Evolutionary conservation across 2,113 vertebrate species (phyloP), one percentile per base, ranked within the genome.

Genomic region (Channa maculata): DNA sequence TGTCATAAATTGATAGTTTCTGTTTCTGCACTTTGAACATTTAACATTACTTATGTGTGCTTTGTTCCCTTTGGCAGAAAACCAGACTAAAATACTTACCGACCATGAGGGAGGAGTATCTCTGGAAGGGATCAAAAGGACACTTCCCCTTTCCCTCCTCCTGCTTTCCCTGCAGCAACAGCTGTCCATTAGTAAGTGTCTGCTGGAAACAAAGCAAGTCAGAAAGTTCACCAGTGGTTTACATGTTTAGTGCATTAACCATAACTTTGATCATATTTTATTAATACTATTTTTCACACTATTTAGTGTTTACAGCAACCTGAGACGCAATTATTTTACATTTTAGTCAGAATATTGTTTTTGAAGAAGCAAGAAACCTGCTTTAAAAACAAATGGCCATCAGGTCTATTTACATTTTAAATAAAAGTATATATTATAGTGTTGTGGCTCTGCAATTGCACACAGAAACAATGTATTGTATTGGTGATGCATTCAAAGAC

Each of bases 101-200:
- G 13, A 93, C 91, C 88, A 95, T 90, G 65, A 95, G 41, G 62
- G 94, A 92, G 0, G 93, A 89, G 39, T 89, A 92, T 73, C 90
- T 94, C 54, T 90, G 91, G 65, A 92, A 92, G 33, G 95, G 95
- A 85, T 94, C 94, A 86, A 95, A 96, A 0, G 94, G 94, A 85
- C 94, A 94, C 71, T 92, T 95, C 60, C 94, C 94, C 68, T 94
- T 93, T 58, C 93, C 92, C 61, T 95, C 94, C 67, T 93, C 91
- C 59, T 66, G 91, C 76, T 65, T 91, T 37, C 87, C 91, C 70
- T 88, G 80, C 73, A 95, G 88, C 46, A 34, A 89, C 68, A 95
- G 87, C 82, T 91, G 86, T 5, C 63, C 86, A 13, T 93, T 83
- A 67, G 68, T 70, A 86, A 92, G 91, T 1, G 82, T 86, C 93